Conservation (phyloP, 2,113 vertebrate genomes). For the Caloenas nicobarica region DNA sequence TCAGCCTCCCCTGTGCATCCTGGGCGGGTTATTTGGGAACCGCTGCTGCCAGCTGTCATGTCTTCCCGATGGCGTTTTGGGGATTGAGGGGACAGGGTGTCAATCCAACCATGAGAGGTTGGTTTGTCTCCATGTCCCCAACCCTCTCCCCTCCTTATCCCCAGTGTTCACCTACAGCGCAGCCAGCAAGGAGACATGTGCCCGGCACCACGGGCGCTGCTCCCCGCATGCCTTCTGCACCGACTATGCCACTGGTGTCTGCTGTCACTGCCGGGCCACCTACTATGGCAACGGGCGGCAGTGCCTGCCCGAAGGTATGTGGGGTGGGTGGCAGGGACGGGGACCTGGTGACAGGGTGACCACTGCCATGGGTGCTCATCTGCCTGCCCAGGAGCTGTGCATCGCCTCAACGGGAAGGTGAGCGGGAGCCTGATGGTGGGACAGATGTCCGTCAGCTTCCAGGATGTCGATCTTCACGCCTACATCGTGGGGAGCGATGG, state of each 20-base stretch:
- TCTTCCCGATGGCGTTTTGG: accelerated
- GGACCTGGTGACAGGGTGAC: background rate
- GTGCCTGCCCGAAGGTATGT: constrained; percentile 88
- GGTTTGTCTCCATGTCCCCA: background rate
- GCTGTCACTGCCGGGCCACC: constrained; percentile 87
- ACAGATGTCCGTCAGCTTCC: constrained; percentile 19
- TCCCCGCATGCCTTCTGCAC: constrained; percentile 88
- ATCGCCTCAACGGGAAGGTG: constrained; percentile 94
- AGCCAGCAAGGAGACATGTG: constrained; percentile 82
- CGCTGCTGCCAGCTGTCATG: accelerated
- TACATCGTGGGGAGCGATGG: constrained; percentile 94
- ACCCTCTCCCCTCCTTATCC: background rate
- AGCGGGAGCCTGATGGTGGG: constrained; percentile 85
- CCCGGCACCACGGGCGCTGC: constrained; percentile 79
- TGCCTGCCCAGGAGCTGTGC: constrained; percentile 82
- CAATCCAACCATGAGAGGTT: accelerated
- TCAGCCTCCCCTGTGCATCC: background rate
- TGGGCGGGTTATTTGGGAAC: accelerated
- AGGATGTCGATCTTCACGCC: constrained; percentile 83
- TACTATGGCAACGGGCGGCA: constrained; percentile 91
- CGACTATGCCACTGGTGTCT: constrained; percentile 85
- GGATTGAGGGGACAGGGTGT: accelerated
- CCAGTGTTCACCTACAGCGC: constrained; percentile 84
- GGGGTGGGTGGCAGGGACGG: background rate
- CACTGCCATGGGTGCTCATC: background rate